Evolutionary conservation across 2,113 vertebrate species (phyloP).

Genomic region (Columbina picui): DNA sequence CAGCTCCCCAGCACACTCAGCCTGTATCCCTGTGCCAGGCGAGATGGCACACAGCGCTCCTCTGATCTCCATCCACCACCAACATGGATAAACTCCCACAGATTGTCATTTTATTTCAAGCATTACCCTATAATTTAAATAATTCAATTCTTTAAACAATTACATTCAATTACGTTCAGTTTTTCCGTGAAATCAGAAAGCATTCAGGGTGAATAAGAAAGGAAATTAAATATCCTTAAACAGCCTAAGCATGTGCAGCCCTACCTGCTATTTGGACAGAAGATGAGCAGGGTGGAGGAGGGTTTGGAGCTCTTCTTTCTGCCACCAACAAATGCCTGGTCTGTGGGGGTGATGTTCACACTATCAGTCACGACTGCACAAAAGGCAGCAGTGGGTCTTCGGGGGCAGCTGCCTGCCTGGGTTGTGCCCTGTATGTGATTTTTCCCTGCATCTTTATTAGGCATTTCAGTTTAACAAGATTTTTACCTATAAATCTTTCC

Average conservation of each 20-base stretch:
- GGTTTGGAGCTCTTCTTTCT: not conserved
- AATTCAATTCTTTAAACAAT: slow-evolving; percentile 46
- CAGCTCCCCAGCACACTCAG: not conserved
- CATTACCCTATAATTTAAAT: slow-evolving; percentile 44
- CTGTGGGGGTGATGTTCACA: not conserved
- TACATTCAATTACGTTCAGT: slow-evolving; percentile 55
- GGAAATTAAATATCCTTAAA: not conserved
- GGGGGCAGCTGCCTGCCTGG: not conserved
- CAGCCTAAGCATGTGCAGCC: not conserved
- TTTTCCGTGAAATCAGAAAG: slow-evolving; percentile 31
- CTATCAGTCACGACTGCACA: not conserved
- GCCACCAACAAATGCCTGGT: not conserved
- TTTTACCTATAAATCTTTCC: slow-evolving; percentile 16
- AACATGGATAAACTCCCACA: not conserved
- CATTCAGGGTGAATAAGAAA: not conserved
- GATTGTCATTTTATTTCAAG: not conserved
- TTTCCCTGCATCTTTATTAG: not conserved
- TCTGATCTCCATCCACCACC: not conserved
- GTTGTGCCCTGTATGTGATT: not conserved
- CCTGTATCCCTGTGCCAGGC: accelerated
- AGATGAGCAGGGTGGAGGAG: accelerated
- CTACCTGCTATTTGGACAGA: not conserved
- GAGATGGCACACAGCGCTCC: not conserved
- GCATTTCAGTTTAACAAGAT: slow-evolving; percentile 10
- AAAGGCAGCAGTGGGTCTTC: not conserved